Base-by-base conservation (phyloP, 1,140 invertebrate species). In the Philopotamus ludificatus region DNA sequence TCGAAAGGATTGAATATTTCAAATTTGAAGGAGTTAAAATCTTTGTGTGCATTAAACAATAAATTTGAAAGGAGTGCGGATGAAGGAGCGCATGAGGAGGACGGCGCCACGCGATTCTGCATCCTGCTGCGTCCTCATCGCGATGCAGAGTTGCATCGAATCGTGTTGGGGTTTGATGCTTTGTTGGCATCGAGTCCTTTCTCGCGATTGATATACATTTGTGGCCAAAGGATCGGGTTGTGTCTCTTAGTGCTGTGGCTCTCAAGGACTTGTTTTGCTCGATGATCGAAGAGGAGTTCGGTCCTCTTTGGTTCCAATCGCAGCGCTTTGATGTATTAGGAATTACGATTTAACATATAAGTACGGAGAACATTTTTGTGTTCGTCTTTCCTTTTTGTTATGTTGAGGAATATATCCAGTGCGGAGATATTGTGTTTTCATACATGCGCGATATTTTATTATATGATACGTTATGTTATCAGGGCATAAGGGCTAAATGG, bases 301-400 rank as follows among this genome's bases (percentile, higher is more conserved):
- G 28, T 4, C 28, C 4, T 4, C 28, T 12, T 34, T 34, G 28
- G 4, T 7, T 34, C 12, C 12, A 12, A 34, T 50, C 45, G 16
- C 34, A 10, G 44, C 54, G 26, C 28, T 65, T 49, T 65, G 63
- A 65, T 65, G 63, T 65, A 58, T 57, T 65, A 58, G 53, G 63
- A 65, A 65, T 65, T 65, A 65, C 53, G 63, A 58, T 63, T 50
- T 7, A 47, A 53, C 22, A 53, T 57, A 57, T 57, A 58, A 47
- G 63, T 65, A 58, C 44, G n/a, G 42, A 34, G 10, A 49, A 42
- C 18, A 10, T 65, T 65, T 65, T 65, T n/a, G n/a, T n/a, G n/a
- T n/a, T 47, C 58, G 15, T 22, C 3, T 2, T 61, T n/a, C 20
- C n/a, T 64, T 64, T 57, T 45, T 64, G 51, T 65, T 49, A 49